Evolutionary conservation across 2,113 vertebrate species (phyloP).

Genomic region (Odobenus rosmarus): DNA sequence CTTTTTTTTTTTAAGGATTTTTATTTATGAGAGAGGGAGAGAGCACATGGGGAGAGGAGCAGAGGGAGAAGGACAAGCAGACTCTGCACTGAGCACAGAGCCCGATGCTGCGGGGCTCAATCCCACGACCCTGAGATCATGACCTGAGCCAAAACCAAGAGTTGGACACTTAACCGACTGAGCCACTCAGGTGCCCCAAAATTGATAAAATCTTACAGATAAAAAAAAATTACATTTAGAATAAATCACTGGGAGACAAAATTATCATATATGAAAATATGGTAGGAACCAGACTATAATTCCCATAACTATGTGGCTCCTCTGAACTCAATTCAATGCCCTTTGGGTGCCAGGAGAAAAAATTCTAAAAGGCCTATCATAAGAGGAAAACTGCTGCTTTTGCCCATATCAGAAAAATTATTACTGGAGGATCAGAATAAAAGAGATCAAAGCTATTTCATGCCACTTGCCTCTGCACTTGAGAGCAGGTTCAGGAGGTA

Average conservation of each 20-base stretch:
- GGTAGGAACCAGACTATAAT: neutral
- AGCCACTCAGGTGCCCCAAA: neutral
- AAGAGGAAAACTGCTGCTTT: neutral
- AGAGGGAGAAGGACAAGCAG: neutral
- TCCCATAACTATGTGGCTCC: neutral
- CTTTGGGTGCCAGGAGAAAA: neutral
- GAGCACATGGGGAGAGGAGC: neutral
- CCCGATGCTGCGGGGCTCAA: fast-evolving
- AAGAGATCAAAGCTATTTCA: neutral
- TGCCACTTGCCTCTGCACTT: neutral
- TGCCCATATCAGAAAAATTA: neutral
- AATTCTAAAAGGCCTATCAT: neutral
- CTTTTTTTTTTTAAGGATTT: neutral
- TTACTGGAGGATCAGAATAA: constrained; percentile 6
- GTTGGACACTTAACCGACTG: neutral
- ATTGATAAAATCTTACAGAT: neutral
- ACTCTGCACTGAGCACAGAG: neutral
- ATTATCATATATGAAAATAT: neutral
- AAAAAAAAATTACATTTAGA: neutral
- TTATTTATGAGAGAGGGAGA: neutral
- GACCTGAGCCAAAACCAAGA: neutral
- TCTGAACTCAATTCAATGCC: neutral
- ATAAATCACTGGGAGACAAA: neutral
- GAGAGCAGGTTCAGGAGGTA: neutral
- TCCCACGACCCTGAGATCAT: too few relatives aligned